Conservation (phyloP, 1,140 invertebrate species). For the Aphis gossypii region DNA sequence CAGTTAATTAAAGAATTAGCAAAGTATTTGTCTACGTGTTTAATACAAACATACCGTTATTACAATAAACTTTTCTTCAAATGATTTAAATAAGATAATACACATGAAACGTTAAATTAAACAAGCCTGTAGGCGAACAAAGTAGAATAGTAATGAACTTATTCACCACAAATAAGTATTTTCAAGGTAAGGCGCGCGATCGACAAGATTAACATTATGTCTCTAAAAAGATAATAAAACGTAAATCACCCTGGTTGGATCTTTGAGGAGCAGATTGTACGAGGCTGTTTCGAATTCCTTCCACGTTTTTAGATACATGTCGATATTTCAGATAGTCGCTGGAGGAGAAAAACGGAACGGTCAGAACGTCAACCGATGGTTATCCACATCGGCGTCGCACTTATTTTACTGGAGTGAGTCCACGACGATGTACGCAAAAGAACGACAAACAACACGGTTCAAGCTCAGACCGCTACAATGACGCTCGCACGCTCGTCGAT, state of each 20-base stretch:
- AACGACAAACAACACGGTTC: no score
- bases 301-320: constrained; percentile 49
- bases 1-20: no score
- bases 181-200: not conserved
- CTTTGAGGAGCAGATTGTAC: constrained; percentile 45
- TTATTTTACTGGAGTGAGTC: not conserved
- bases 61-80: no score
- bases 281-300: constrained; percentile 47
- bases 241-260: constrained; percentile 28
- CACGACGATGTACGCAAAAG: not conserved
- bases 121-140: not conserved
- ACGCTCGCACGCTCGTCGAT: not conserved
- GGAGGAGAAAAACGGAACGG: not conserved
- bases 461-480: not conserved
- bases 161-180: not conserved
- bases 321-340: not conserved
- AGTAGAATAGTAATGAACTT: no score
- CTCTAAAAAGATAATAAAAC: not conserved
- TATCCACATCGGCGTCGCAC: not conserved
- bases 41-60: no score
- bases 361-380: not conserved
- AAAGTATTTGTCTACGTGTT: no score
- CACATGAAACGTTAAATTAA: not conserved
- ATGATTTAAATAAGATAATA: no score
- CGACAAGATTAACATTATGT: not conserved